Evolutionary conservation across 1,140 invertebrate genomes (phyloP).

Genomic region (Drosophila sechellia): DNA sequence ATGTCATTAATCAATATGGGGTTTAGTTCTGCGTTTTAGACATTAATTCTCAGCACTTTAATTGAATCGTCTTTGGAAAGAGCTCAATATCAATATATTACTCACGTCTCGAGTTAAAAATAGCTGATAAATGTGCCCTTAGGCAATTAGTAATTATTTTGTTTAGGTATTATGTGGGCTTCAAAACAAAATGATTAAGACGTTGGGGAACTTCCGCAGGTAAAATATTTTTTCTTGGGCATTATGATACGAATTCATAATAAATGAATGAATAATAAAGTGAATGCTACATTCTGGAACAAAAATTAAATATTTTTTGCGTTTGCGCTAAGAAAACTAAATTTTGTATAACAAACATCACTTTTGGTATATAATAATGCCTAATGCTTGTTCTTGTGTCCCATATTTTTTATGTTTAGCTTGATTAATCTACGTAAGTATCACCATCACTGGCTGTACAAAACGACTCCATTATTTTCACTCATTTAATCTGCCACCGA

Average conservation of each 20-base stretch:
- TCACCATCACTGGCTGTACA: background rate
- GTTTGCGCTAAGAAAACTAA: too few species aligned
- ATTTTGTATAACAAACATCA: too few species aligned
- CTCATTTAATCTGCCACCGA: constrained; percentile 19
- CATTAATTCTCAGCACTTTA: constrained; percentile 36
- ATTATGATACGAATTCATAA: too few species aligned
- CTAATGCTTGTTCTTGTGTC: too few species aligned
- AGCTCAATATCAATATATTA: constrained; percentile 23
- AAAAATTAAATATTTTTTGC: too few species aligned
- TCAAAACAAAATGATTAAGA: constrained; percentile 1
- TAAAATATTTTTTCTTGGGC: too few species aligned
- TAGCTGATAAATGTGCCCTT: constrained; percentile 20
- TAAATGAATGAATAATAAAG: too few species aligned
- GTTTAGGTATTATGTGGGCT: constrained; percentile 7
- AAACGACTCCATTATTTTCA: constrained; percentile 13
- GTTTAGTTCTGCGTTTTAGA: constrained; percentile 30
- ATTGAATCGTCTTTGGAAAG: constrained; percentile 21
- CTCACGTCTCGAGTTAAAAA: constrained; percentile 36
- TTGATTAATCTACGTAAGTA: constrained; percentile 2
- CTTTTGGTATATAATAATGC: too few species aligned
- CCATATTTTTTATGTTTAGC: background rate
- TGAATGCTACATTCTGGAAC: too few species aligned
- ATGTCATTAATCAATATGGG: constrained; percentile 48
- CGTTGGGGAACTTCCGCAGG: background rate
- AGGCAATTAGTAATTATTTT: constrained; percentile 41